phyloP scores from a whole-genome alignment of 2,797 vertebrate genomes.

The Delichon dasypus region DNA sequence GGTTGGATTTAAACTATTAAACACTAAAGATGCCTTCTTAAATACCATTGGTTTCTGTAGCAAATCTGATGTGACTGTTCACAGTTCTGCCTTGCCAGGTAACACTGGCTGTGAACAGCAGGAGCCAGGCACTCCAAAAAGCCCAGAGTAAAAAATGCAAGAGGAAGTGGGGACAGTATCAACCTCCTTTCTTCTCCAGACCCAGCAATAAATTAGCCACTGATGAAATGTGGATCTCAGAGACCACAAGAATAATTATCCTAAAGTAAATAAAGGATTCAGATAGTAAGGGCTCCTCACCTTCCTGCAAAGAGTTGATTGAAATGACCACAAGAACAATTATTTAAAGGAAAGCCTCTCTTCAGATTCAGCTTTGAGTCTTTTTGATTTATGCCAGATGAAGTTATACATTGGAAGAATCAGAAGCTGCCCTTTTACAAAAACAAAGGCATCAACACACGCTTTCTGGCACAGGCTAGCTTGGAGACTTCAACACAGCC shows the following conservation, averaged over 20 bases:
- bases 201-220: not conserved
- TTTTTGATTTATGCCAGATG: not conserved
- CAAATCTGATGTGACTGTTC: not conserved
- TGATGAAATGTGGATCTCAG: not conserved
- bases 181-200: not conserved
- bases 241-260: not conserved
- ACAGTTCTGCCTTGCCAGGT: not conserved
- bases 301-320: not conserved
- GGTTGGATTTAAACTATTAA: not conserved
- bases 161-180: not conserved
- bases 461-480: not conserved
- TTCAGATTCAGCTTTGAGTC: not conserved
- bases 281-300: not conserved
- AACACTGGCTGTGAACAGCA: not conserved
- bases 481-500: not conserved
- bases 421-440: not conserved
- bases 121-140: not conserved
- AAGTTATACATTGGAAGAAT: accelerated
- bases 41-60: not conserved
- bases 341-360: not conserved
- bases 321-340: not conserved
- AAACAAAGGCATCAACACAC: not conserved
- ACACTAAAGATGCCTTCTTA: not conserved
- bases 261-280: not conserved
- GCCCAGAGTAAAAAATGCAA: not conserved